These are phyloP conservation scores for Paratrypauchen microcephalus DNA, from an alignment of 2,797 vertebrate species.

Conservation along the genomic window DNA sequence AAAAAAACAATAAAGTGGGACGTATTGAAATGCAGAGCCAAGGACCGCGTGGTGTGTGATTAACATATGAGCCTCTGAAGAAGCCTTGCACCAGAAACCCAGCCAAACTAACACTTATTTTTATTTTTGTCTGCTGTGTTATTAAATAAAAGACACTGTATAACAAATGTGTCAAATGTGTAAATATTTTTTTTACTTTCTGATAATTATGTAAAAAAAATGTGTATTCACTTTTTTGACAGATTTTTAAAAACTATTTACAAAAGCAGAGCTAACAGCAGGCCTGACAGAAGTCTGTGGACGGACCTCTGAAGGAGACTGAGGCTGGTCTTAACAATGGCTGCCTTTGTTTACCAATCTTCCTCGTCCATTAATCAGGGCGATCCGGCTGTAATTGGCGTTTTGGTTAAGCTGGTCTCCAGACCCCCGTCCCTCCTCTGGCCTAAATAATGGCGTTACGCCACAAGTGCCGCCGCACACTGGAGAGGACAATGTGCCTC, in stretches of 20 bases:
- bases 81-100: conserved; percentile 23
- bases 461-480: conserved; percentile 77
- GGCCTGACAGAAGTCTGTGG: conserved; percentile 32
- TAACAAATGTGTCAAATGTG: background rate
- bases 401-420: conserved; percentile 88
- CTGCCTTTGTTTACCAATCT: conserved; percentile 75
- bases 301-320: conserved; percentile 58
- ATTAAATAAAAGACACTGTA: background rate
- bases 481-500: conserved; percentile 74
- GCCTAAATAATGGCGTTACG: conserved; percentile 79
- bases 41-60: conserved; percentile 60
- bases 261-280: conserved; percentile 44
- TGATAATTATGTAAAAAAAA: background rate
- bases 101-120: conserved; percentile 4
- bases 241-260: conserved; percentile 11
- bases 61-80: conserved; percentile 64
- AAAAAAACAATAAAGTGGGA: conserved; percentile 76
- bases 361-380: conserved; percentile 77
- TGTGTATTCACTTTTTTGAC: background rate
- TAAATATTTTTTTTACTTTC: background rate
- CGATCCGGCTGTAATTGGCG: conserved; percentile 85
- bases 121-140: background rate
- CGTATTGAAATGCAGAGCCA: conserved; percentile 74
- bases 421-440: conserved; percentile 79
- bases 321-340: conserved; percentile 64